Percentiles rank a stretch among this genome's conserved stretches.
phyloP scores from a whole-genome alignment of 2,797 vertebrate species.

The Lerista edwardsae region DNA sequence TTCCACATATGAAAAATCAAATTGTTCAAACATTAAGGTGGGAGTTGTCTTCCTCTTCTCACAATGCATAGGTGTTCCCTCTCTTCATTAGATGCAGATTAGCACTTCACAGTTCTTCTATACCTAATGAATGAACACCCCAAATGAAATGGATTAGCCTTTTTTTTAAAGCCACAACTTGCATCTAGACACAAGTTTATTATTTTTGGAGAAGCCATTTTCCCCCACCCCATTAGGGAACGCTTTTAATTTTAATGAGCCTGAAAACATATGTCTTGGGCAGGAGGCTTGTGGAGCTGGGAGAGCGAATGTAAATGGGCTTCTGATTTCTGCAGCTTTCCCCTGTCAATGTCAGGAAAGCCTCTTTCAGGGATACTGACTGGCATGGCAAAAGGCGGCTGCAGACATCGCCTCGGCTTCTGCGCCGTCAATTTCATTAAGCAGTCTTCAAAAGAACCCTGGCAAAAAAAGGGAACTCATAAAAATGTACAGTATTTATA shows the following conservation, averaged over 20 bases:
- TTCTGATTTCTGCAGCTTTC: slow-evolving; percentile 23
- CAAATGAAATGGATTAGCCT: slow-evolving; percentile 40
- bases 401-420: neutral
- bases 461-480: slow-evolving; percentile 30
- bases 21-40: slow-evolving; percentile 7
- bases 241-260: slow-evolving; percentile 33
- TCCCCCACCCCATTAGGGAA: neutral
- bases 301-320: slow-evolving; percentile 18
- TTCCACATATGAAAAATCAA: slow-evolving; percentile 22
- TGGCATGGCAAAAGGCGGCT: slow-evolving; percentile 20
- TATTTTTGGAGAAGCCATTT: neutral
- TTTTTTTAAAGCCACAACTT: neutral
- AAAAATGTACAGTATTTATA: slow-evolving; percentile 41
- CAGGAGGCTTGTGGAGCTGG: neutral
- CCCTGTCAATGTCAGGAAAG: slow-evolving; percentile 16
- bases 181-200: neutral
- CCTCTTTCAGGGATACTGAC: neutral
- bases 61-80: neutral
- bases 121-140: slow-evolving; percentile 43
- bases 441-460: slow-evolving; percentile 23
- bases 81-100: slow-evolving; percentile 2
- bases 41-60: neutral
- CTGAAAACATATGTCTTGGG: slow-evolving; percentile 28
- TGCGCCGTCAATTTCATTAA: neutral
- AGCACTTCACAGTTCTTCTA: slow-evolving; percentile 22